Evolutionary conservation across 1,140 invertebrate genomes (phyloP).

Genomic region (Pseudomyrmex pallidus): DNA sequence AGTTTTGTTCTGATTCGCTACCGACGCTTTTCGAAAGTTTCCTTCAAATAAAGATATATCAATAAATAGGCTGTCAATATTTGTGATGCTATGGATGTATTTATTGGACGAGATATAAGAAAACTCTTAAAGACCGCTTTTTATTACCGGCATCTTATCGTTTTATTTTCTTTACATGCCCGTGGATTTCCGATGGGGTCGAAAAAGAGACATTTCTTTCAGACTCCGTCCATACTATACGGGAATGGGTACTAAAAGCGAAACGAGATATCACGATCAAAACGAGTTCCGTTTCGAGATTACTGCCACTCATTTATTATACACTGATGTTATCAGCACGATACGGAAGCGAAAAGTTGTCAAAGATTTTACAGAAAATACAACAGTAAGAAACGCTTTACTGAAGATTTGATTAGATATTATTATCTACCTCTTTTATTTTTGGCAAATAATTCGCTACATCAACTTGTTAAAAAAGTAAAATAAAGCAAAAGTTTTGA

Average conservation of each 20-base stretch:
- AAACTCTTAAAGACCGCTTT: slow-evolving; percentile 69
- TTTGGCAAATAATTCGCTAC: too few relatives aligned
- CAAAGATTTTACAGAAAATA: slow-evolving; percentile 32
- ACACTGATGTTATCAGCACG: not conserved
- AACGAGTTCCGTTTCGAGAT: slow-evolving; percentile 24
- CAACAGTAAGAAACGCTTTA: not conserved
- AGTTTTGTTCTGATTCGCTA: too few relatives aligned
- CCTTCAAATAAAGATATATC: not conserved
- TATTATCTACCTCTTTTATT: slow-evolving; percentile 9
- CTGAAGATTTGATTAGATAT: not conserved
- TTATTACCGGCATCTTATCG: slow-evolving; percentile 70
- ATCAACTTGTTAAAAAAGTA: too few relatives aligned
- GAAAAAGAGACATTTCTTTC: slow-evolving; percentile 47
- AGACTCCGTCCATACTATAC: slow-evolving; percentile 2
- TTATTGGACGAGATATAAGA: slow-evolving; percentile 70
- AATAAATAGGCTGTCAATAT: slow-evolving; percentile 36
- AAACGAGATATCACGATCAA: slow-evolving; percentile 44
- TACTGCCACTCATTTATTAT: slow-evolving; percentile 51
- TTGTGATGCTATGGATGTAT: slow-evolving; percentile 70
- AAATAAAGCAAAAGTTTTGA: too few relatives aligned
- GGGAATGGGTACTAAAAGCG: slow-evolving; percentile 64
- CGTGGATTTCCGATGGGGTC: slow-evolving; percentile 34
- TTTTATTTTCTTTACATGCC: slow-evolving; percentile 73
- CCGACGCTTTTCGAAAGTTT: too few relatives aligned
- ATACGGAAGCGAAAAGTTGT: slow-evolving; percentile 21